Evolutionary conservation across 2,113 vertebrate species (phyloP), one percentile per base, ranked within the genome.

Genomic region (Rhinopomastus cyanomelas): DNA sequence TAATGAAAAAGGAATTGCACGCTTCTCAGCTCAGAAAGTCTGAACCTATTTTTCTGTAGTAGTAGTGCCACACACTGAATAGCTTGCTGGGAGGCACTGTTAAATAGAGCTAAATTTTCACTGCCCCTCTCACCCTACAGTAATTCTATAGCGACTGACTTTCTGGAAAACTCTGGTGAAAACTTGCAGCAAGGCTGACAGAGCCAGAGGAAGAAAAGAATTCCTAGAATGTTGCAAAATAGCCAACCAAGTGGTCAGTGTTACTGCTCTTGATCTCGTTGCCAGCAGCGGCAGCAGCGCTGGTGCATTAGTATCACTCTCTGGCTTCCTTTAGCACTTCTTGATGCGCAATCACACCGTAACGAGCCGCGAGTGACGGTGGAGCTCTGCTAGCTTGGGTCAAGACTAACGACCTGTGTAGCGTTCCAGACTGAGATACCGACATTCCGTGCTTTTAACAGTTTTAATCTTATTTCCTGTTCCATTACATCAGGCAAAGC

Each of bases 321-420:
- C 56, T 52, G 0, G 6, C 42, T 60, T 15, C 39, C 30, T 12
- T 46, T 1, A 60, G 69, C 64, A 1, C 19, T 49, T 51, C 4
- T 13, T 32, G 2, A 1, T 2, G 66, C 2, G 2, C 52, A 1
- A 19, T 21, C 46, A 6, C 3, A 1, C 64, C 3, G 1, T 16
- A 9, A 32, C 1, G 14, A 55, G 1, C 53, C 10, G 0, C 7
- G 10, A 12, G 9, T 5, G 0, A 37, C 16, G 21, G 8, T 11
- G 0, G 8, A 2, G 36, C 66, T 42, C 25, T 0, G 2, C 23
- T 20, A 44, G 68, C 62, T 32, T 14, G 25, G 52, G 15, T 44
- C 11, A 9, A 32, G 53, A 48, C 74, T 29, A 57, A 20, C 32
- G 79, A 13, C 37, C 60, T 26, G 37, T 22, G 32, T 7, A 26